A percentile compares a stretch with the other conserved stretches of the same genome.
These are phyloP conservation scores for Hylia prasina DNA, from an alignment of 2,113 vertebrate genomes.

Conservation along the genomic window DNA sequence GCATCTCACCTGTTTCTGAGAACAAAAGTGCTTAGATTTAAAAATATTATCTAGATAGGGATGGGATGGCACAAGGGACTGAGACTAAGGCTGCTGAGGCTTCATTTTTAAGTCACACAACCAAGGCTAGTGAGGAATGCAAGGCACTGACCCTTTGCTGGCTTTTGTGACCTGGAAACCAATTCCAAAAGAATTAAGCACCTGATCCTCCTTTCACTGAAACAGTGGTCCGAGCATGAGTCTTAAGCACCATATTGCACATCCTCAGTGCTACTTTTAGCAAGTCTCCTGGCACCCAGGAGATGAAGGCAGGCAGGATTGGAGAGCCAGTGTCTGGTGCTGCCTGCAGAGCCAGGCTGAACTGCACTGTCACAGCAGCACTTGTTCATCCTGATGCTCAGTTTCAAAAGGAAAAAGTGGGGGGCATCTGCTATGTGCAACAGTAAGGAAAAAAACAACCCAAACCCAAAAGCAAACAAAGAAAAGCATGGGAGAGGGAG, in stretches of 20 bases:
- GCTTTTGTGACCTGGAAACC: neutral
- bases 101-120: neutral
- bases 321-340: neutral
- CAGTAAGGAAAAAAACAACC: neutral
- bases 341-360: neutral
- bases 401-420: neutral
- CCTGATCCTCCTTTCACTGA: neutral
- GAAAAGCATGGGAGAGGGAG: neutral
- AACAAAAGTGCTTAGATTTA: neutral
- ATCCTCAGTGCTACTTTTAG: neutral
- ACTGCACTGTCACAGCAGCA: neutral
- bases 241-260: neutral
- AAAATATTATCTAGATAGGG: neutral
- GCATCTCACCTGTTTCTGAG: slow-evolving; percentile 27
- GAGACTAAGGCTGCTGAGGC: neutral
- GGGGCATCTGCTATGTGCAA: neutral
- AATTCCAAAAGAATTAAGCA: neutral
- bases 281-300: rapidly evolving
- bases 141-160: neutral
- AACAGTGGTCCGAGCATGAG: neutral
- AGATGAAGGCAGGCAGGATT: neutral
- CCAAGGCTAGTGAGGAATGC: neutral
- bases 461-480: neutral
- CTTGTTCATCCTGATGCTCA: neutral
- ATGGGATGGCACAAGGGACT: neutral